Evolutionary conservation across 2,888 invertebrate species (phyloP).

Genomic region (Sisyra nigra): DNA sequence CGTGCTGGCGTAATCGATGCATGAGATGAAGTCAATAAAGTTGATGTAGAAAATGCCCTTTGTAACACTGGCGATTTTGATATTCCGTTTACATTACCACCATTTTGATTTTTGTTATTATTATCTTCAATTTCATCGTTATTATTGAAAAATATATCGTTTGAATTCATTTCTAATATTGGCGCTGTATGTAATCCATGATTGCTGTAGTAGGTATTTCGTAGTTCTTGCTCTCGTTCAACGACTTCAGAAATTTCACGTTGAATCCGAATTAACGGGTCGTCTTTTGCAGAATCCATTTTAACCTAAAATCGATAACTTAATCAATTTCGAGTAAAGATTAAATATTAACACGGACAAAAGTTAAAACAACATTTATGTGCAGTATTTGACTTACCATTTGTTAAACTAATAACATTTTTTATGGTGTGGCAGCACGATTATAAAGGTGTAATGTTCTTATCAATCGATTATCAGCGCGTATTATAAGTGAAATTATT

Average conservation of each 20-base stretch:
- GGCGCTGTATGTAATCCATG: not conserved
- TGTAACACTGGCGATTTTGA: constrained; percentile 15
- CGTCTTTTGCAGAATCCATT: constrained; percentile 28
- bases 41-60: constrained; percentile 23
- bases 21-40: not conserved
- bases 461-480: too few species aligned
- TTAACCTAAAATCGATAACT: not conserved
- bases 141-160: not conserved
- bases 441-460: too few species aligned
- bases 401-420: too few species aligned
- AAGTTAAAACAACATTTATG: too few species aligned
- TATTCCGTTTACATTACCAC: constrained; percentile 6
- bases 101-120: constrained; percentile 2
- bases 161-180: not conserved
- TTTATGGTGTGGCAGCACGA: too few species aligned
- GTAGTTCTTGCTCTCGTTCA: constrained; percentile 67
- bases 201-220: constrained; percentile 33
- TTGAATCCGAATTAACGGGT: constrained; percentile 68
- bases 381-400: too few species aligned
- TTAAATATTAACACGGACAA: too few species aligned
- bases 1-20: not conserved
- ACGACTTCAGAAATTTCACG: constrained; percentile 77
- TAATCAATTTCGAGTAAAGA: too few species aligned
- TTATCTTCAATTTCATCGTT: not conserved
- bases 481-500: too few species aligned